Evolutionary conservation across 2,888 invertebrate species (phyloP), one percentile per base, ranked within the genome.

Genomic region (Diarsia brunnea): DNA sequence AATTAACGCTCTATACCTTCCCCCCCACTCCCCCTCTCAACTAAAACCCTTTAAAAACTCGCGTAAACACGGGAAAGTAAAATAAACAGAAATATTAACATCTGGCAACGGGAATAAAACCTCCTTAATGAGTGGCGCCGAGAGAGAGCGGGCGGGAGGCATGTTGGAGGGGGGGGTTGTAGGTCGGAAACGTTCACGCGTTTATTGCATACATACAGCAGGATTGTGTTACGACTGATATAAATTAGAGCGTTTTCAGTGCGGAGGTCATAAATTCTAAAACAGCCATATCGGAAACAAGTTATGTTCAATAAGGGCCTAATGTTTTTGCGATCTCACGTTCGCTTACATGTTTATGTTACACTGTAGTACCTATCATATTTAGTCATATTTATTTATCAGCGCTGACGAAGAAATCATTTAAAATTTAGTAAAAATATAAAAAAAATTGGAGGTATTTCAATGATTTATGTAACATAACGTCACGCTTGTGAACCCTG

Each of bases 1-100:
- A 88, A 88, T 88, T 88, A 88, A 87, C 77, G 80, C 75, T 84
- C 78, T 85, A 81, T 79, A 65, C 79, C 79, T 76, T 61, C 49
- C n/a, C 27, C 27, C 43, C 4, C 27, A n/a, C 16, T 14, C 31
- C 14, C 51, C 51, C 60, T 69, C 68, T 73, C 78, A 86, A 85
- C 74, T 87, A 83, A 71, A 88, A 85, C 84, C 86, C 87, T 87
- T 88, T 86, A 87, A 87, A 87, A 88, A 85, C 84, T 87, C 81
- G 76, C 80, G 86, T 87, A 87, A 88, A 83, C 85, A 88, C 82
- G 73, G 78, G 64, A 76, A 88, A 88, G 86, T 88, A 85, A 82
- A 88, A 86, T 88, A 87, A 88, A 87, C 88, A 86, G 87, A 86
- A 86, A 88, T 88, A 87, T 88, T 88, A 88, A 87, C 88, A 86